Evolutionary conservation across 2,888 invertebrate genomes (phyloP).

Genomic region (Eretmocerus hayati): DNA sequence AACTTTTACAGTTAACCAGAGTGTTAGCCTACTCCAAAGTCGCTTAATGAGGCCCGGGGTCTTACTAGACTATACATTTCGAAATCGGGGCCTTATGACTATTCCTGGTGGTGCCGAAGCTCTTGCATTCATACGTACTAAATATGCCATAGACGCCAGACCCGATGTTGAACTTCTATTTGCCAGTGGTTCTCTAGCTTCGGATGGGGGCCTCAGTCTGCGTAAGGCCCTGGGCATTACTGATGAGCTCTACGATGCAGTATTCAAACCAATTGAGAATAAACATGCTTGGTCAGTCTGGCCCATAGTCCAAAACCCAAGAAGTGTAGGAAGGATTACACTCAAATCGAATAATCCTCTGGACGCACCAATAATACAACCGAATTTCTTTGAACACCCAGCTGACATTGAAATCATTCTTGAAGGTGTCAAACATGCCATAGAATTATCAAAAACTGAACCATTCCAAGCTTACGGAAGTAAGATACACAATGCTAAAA

Average conservation of each 20-base stretch:
- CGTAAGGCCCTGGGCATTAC: conserved; percentile 38
- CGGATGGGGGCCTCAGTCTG: conserved; percentile 47
- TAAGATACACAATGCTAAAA: conserved; percentile 41
- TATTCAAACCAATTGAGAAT: conserved; percentile 46
- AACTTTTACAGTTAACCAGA: conserved; percentile 57
- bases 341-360: conserved; percentile 67
- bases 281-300: conserved; percentile 52
- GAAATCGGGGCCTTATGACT: conserved; percentile 41
- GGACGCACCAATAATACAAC: conserved; percentile 65
- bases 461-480: conserved; percentile 48
- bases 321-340: conserved; percentile 61
- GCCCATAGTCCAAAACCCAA: conserved; percentile 66
- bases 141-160: conserved; percentile 40
- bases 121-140: conserved; percentile 45
- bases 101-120: conserved; percentile 48
- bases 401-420: conserved; percentile 43
- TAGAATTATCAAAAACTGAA: conserved; percentile 48
- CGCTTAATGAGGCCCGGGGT: conserved; percentile 31
- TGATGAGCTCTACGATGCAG: conserved; percentile 43
- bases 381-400: conserved; percentile 70
- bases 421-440: conserved; percentile 52
- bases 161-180: conserved; percentile 50
- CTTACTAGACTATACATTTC: conserved; percentile 39
- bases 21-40: conserved; percentile 51
- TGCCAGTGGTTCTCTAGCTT: conserved; percentile 47